Evolutionary conservation across 2,113 vertebrate genomes (phyloP).

Genomic region (Climacteris rufus): DNA sequence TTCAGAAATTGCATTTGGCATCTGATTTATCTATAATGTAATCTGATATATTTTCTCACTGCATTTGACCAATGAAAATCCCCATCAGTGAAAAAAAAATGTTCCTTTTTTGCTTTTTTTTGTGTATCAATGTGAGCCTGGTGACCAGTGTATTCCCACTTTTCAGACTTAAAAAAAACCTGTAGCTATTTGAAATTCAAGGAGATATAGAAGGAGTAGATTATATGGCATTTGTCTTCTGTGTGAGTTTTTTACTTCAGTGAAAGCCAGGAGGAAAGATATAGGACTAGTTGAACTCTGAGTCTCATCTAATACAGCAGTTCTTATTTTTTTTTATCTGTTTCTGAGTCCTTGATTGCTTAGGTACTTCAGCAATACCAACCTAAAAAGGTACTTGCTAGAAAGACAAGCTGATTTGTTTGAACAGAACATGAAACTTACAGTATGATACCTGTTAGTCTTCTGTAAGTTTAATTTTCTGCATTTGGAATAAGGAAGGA

Average conservation of each 20-base stretch:
- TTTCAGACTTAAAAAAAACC: not conserved
- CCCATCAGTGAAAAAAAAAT: not conserved
- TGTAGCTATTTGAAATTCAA: not conserved
- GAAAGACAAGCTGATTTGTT: not conserved
- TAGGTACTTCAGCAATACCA: not conserved
- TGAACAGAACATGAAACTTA: not conserved
- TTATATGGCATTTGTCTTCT: not conserved
- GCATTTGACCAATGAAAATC: not conserved
- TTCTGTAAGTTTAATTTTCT: not conserved
- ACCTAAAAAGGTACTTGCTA: not conserved
- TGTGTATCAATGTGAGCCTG: not conserved
- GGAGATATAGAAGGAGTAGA: not conserved
- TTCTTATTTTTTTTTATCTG: not conserved
- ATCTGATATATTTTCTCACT: slow-evolving; percentile 9
- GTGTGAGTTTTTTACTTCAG: not conserved
- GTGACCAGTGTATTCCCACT: not conserved
- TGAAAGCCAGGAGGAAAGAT: not conserved
- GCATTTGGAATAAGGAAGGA: not conserved
- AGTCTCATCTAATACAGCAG: not conserved
- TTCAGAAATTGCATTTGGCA: slow-evolving; percentile 60
- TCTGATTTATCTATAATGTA: slow-evolving; percentile 50
- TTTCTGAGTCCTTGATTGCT: not conserved
- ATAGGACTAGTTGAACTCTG: not conserved
- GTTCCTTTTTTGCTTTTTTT: not conserved
- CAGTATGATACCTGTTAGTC: not conserved